Conservation (phyloP, 2,888 invertebrate genomes). For the Leptopilina syphax region DNA sequence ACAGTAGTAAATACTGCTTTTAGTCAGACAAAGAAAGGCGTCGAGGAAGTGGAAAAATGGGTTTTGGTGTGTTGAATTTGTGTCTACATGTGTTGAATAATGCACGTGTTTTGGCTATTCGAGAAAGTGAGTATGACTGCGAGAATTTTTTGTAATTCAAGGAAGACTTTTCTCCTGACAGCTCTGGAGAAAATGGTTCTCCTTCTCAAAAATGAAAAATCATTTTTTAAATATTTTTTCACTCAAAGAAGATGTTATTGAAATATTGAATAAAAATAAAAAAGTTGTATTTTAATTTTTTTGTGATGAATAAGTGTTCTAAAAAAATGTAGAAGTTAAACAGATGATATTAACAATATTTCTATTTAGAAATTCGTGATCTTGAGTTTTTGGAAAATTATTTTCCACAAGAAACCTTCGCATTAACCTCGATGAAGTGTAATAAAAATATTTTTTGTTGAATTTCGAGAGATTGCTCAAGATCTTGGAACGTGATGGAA, state of each 20-base stretch:
- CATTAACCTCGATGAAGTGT: no score
- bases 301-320: no score
- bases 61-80: conserved; percentile 11
- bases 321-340: no score
- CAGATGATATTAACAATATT: no score
- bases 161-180: not conserved
- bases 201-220: conserved; percentile 6
- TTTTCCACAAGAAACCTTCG: no score
- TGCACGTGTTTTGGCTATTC: conserved; percentile 3
- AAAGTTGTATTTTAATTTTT: no score
- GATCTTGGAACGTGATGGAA: not conserved
- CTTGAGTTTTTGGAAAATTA: no score
- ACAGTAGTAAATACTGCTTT: conserved; percentile 29
- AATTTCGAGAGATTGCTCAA: no score
- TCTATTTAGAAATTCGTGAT: no score
- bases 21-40: conserved; percentile 25
- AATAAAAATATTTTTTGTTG: no score
- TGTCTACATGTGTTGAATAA: conserved; percentile 23
- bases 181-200: not conserved
- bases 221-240: not conserved
- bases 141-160: conserved; percentile 3
- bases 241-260: no score
- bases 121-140: conserved; percentile 18
- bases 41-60: conserved; percentile 8
- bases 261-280: no score